Evolutionary conservation across 2,113 vertebrate species (phyloP), one percentile per base, ranked within the genome.

Genomic region (Phylloscopus trochilus): DNA sequence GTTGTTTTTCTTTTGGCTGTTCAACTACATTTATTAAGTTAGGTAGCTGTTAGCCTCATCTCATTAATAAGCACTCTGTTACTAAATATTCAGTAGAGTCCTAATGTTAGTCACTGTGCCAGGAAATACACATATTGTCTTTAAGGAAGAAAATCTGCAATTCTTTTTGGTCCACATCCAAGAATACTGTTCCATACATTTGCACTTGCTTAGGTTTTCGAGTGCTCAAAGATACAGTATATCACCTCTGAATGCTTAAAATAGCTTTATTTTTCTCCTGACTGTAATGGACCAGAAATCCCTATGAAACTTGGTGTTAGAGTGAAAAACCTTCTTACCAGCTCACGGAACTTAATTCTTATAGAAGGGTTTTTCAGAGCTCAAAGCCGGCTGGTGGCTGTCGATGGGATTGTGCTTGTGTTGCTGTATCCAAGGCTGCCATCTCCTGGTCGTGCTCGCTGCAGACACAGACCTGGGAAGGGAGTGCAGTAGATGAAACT

Each of bases 331-430:
- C 12, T 47, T 27, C 22, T 8, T 28, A 31, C 22, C 11, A 49
- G 23, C 33, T 78, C 13, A 47, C 4, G 26, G 52, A 81, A 83
- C 78, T 41, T 0, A 41, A 31, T n/a, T 46, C 5, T 46, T 75
- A 66, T 31, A 49, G 58, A 70, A 63, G 6, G 22, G 2, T 49
- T 90, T 89, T 70, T 43, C 9, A 4, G 63, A 66, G 15, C 3
- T n/a, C 10, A 0, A 21, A 44, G 19, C 12, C 39, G 1, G 1
- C 56, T 4, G 21, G 9, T 35, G 28, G 26, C 12, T 7, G 10
- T 22, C 11, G 1, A 2, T 10, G 18, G 3, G 8, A 9, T 26
- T 67, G 39, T 28, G 62, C 26, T 31, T 30, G 22, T 23, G 62
- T 82, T 70, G 31, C 33, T 43, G 0, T 7, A 30, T 47, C 15